phyloP scores from a whole-genome alignment of 2,113 vertebrate genomes.

The Murina feae region DNA sequence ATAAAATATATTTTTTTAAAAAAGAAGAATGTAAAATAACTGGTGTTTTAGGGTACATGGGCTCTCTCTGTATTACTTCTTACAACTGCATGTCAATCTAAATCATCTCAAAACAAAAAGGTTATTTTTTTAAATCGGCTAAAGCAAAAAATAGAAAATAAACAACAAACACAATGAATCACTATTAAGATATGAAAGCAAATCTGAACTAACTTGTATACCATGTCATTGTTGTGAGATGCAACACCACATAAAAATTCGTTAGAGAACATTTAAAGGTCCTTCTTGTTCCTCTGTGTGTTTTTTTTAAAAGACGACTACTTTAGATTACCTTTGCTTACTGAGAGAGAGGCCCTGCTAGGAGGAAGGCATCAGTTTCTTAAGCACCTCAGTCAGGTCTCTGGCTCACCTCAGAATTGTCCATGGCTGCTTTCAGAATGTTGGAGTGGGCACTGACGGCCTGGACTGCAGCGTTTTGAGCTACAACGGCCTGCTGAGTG shows the following conservation, averaged over 20 bases:
- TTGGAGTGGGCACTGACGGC: conserved; percentile 87
- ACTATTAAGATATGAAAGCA: conserved; percentile 9
- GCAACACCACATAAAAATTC: not conserved
- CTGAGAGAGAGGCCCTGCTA: not conserved
- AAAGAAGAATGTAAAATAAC: conserved; percentile 40
- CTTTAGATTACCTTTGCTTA: not conserved
- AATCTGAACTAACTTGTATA: not conserved
- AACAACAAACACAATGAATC: not conserved
- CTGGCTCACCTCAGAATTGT: conserved; percentile 86
- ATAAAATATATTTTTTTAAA: too few species aligned
- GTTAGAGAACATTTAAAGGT: not conserved
- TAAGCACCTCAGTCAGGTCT: not conserved
- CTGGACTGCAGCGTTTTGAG: conserved; percentile 91
- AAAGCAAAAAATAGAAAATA: not conserved
- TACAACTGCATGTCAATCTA: not conserved
- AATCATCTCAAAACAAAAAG: not conserved
- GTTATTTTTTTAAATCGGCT: not conserved
- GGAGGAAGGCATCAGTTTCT: not conserved
- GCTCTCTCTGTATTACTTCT: not conserved
- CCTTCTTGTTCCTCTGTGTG: not conserved
- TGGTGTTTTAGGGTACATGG: not conserved
- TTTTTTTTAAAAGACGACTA: not conserved
- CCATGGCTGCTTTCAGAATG: conserved; percentile 93
- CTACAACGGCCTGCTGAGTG: conserved; percentile 89
- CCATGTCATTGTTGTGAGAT: not conserved